Conservation (phyloP, 2,888 invertebrate genomes). For the Pyrochroa serraticornis region DNA sequence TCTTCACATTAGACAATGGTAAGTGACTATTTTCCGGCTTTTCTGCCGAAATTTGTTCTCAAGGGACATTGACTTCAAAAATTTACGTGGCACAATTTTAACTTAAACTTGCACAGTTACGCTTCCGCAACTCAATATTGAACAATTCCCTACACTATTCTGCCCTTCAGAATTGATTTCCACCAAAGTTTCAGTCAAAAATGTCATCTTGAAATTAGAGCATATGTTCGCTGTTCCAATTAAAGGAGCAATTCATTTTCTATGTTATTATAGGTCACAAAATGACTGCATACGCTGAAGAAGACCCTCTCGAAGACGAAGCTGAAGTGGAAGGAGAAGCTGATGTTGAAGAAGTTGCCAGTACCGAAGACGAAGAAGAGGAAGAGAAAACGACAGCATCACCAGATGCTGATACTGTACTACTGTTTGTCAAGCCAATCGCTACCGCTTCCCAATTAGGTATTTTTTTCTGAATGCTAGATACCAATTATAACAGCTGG, state of each 20-base stretch:
- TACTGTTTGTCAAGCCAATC: conserved; percentile 86
- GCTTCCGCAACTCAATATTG: too few relatives aligned
- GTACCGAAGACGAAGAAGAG: conserved; percentile 67
- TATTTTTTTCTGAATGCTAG: too few relatives aligned
- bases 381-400: conserved; percentile 76
- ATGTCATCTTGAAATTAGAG: background rate
- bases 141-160: too few relatives aligned
- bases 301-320: conserved; percentile 73
- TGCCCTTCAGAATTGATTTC: too few relatives aligned
- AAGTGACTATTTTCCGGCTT: conserved; percentile 56
- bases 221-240: too few relatives aligned
- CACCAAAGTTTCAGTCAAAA: background rate
- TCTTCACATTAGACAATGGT: conserved; percentile 75
- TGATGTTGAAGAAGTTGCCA: conserved; percentile 65
- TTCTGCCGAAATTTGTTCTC: conserved; percentile 4
- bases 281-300: conserved; percentile 66
- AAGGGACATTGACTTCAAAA: conserved; percentile 31
- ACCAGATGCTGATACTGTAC: conserved; percentile 88
- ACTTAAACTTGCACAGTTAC: background rate
- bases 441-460: conserved; percentile 69
- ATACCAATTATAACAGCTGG: too few relatives aligned
- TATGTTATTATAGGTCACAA: conserved; percentile 55
- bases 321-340: conserved; percentile 72
- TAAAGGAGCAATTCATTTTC: too few relatives aligned
- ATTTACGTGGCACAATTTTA: conserved; percentile 59